Percentiles rank a stretch among this genome's conserved stretches.
phyloP scores from a whole-genome alignment of 2,113 vertebrate species.

The Eulemur macaco region DNA sequence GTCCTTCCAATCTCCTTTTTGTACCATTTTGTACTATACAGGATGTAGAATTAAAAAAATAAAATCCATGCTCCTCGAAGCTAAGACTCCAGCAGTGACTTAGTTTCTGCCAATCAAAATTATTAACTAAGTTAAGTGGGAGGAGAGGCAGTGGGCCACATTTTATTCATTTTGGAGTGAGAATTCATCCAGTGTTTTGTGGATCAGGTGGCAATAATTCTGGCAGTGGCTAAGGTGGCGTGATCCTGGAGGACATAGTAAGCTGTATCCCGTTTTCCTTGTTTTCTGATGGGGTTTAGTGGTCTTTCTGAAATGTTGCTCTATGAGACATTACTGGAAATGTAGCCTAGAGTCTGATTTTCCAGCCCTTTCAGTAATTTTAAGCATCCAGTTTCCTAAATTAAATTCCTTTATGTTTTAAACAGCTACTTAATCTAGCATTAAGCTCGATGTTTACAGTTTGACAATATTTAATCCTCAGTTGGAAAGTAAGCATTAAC shows the following conservation, averaged over 20 bases:
- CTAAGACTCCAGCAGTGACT: not conserved
- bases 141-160: not conserved
- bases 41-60: not conserved
- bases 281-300: not conserved
- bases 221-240: not conserved
- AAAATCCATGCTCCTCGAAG: not conserved
- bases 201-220: not conserved
- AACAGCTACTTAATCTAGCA: not conserved
- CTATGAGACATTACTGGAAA: too few species aligned
- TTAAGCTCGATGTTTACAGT: not conserved
- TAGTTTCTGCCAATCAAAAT: not conserved
- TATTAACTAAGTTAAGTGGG: not conserved
- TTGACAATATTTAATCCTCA: not conserved
- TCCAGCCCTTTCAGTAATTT: not conserved
- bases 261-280: not conserved
- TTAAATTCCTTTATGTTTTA: not conserved
- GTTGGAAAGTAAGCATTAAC: not conserved
- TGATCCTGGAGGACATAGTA: not conserved
- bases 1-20: not conserved
- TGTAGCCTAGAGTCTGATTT: not conserved
- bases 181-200: not conserved
- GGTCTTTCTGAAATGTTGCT: not conserved
- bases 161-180: not conserved
- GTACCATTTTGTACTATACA: not conserved
- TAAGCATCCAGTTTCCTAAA: not conserved